A percentile compares a stretch with the other conserved stretches of the same genome.
Evolutionary conservation across 2,113 vertebrate genomes (phyloP).

Genomic region (Guaruba guarouba): DNA sequence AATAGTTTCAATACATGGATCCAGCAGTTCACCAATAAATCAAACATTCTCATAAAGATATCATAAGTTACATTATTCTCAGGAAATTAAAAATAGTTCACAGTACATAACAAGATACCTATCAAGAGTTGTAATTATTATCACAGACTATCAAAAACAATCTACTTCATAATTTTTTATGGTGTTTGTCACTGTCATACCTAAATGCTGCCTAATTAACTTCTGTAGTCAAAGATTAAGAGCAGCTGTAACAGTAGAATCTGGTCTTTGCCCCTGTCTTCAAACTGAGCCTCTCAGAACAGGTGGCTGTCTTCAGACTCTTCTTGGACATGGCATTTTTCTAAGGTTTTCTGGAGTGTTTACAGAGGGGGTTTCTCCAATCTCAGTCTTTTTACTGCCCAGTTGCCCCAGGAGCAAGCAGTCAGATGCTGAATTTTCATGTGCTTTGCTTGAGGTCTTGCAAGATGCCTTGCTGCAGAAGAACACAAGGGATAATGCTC

Average conservation of each 20-base stretch:
- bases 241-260: neutral
- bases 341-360: neutral
- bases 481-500: neutral
- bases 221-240: neutral
- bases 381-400: neutral
- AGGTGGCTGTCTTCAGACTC: neutral
- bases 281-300: neutral
- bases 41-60: neutral
- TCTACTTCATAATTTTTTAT: neutral
- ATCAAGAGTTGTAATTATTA: slow-evolving; percentile 15
- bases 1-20: neutral
- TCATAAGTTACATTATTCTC: slow-evolving; percentile 3
- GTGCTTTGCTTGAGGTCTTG: neutral
- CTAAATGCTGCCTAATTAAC: neutral
- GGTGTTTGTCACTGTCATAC: neutral
- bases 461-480: neutral
- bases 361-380: neutral
- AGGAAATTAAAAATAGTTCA: slow-evolving; percentile 46
- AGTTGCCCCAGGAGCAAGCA: neutral
- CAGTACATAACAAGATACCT: neutral
- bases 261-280: neutral
- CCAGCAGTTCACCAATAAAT: slow-evolving; percentile 18
- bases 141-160: slow-evolving; percentile 8
- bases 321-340: neutral
- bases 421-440: neutral